Conservation (phyloP, 2,888 invertebrate genomes). For the Drosophila formosana region DNA sequence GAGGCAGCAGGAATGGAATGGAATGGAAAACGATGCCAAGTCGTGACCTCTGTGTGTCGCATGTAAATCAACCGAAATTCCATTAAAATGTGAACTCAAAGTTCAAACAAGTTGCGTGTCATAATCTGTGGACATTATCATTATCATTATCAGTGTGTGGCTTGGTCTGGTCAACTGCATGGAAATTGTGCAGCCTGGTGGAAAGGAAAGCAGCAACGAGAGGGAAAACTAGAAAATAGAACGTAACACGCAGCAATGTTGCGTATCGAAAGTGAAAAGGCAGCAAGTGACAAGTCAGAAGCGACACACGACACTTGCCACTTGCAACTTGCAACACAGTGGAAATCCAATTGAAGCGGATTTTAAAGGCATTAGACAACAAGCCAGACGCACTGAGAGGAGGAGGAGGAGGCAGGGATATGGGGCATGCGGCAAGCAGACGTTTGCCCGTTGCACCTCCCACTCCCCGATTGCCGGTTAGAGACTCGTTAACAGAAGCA, state of each 20-base stretch:
- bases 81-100: conserved; percentile 80
- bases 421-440: conserved; percentile 23
- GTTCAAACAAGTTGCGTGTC: conserved; percentile 78
- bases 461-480: conserved; percentile 5
- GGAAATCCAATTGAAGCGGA: conserved; percentile 79
- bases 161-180: conserved; percentile 62
- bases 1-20: background rate
- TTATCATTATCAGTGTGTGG: conserved; percentile 45
- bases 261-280: conserved; percentile 74
- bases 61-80: conserved; percentile 78
- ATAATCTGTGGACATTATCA: conserved; percentile 73
- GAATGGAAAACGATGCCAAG: conserved; percentile 64
- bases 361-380: conserved; percentile 67
- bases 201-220: conserved; percentile 29
- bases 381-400: background rate
- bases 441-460: conserved; percentile 11
- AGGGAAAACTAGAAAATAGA: conserved; percentile 23
- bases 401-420: conserved; percentile 5
- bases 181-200: conserved; percentile 52
- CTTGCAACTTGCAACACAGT: conserved; percentile 25
- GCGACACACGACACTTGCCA: conserved; percentile 55
- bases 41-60: conserved; percentile 57
- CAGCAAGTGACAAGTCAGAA: conserved; percentile 47
- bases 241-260: conserved; percentile 45
- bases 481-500: conserved; percentile 61